These are phyloP conservation scores for Amphiura filiformis DNA, from an alignment of 35 echinoderm and acorn worm genomes.

Conservation along the genomic window DNA sequence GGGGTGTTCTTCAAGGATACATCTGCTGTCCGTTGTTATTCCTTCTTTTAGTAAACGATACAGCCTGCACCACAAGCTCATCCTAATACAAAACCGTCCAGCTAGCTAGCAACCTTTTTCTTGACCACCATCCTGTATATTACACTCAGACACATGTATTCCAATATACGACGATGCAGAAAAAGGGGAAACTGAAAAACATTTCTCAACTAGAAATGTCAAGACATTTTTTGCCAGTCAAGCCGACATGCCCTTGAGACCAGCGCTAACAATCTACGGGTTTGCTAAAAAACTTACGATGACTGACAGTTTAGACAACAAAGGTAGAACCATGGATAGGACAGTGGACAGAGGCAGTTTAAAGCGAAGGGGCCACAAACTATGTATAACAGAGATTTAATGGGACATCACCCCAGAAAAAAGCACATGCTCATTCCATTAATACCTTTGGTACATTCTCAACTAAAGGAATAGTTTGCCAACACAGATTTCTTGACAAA, in stretches of 20 bases:
- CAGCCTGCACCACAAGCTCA: background rate
- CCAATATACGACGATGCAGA: background rate
- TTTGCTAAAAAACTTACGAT: background rate
- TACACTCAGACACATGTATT: constrained; percentile 3
- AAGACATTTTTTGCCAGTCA: background rate
- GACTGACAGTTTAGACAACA: background rate
- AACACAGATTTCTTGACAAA: no score
- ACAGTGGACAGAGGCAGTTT: no score
- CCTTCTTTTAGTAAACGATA: background rate
- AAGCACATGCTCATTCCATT: no score
- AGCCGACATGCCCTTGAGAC: background rate
- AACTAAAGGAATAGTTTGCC: no score
- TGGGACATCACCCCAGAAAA: no score
- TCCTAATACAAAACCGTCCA: background rate
- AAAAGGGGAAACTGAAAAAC: background rate
- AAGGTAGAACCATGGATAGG: background rate
- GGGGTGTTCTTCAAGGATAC: background rate
- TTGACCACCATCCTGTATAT: constrained; percentile 3
- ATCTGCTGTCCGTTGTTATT: background rate
- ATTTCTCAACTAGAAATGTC: background rate
- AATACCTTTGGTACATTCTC: no score
- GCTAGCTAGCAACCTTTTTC: no score
- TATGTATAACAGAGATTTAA: no score
- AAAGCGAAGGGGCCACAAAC: no score
- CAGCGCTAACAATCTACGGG: background rate